Conservation (phyloP, 2,113 vertebrate species). For the Nothoprocta pentlandii region DNA sequence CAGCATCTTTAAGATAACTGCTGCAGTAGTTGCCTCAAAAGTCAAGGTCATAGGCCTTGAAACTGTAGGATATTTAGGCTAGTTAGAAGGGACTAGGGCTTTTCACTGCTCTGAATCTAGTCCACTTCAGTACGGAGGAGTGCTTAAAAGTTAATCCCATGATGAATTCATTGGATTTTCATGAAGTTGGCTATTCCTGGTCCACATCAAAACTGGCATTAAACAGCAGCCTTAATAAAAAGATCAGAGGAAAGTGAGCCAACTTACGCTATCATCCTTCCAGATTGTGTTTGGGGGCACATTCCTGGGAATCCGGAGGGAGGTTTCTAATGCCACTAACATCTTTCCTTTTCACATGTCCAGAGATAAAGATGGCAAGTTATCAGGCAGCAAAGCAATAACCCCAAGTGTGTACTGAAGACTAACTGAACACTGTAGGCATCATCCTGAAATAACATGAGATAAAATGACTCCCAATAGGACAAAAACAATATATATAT, state of each 20-base stretch:
- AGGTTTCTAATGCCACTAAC: constrained; percentile 49
- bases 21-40: neutral
- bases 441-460: constrained; percentile 7
- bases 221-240: constrained; percentile 64
- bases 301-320: constrained; percentile 46
- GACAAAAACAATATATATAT: neutral
- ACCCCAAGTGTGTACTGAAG: constrained; percentile 59
- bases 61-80: neutral
- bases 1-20: neutral
- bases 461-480: constrained; percentile 48
- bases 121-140: neutral
- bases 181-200: constrained; percentile 47
- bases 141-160: constrained; percentile 52
- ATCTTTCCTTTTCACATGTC: constrained; percentile 51
- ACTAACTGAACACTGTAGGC: constrained; percentile 23
- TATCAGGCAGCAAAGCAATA: constrained; percentile 59
- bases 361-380: constrained; percentile 61
- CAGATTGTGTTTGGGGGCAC: constrained; percentile 48
- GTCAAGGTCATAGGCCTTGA: neutral
- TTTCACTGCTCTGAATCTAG: neutral
- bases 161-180: constrained; percentile 38
- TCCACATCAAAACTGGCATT: constrained; percentile 61
- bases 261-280: constrained; percentile 15
- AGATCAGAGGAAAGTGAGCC: constrained; percentile 54
- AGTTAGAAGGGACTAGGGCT: neutral